Conservation (phyloP, 2,113 vertebrate genomes). For the Rana temporaria region DNA sequence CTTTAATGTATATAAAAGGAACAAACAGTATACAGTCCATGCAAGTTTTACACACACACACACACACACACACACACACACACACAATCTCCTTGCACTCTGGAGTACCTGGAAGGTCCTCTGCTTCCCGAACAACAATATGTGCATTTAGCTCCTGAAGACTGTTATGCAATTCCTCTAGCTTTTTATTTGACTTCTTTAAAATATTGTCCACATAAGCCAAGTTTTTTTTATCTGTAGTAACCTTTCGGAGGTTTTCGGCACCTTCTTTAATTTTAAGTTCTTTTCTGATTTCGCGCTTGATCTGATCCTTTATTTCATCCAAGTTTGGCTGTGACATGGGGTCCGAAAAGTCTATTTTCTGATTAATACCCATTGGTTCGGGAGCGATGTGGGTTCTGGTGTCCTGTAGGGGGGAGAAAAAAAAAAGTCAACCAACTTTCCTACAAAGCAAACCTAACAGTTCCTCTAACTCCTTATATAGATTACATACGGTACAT, state of each 20-base stretch:
- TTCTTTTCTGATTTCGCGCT: constrained; percentile 98
- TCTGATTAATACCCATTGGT: constrained; percentile 85
- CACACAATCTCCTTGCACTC: not conserved
- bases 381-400: constrained; percentile 86
- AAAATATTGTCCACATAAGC: constrained; percentile 98
- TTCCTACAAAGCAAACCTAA: not conserved
- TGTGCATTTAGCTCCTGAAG: constrained; percentile 97
- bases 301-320: constrained; percentile 96
- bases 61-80: no score
- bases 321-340: constrained; percentile 96
- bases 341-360: constrained; percentile 91
- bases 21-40: no score
- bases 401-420: constrained; percentile 78
- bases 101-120: constrained; percentile 88
- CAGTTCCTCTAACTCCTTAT: no score
- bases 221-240: constrained; percentile 98
- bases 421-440: not conserved
- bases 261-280: constrained; percentile 99
- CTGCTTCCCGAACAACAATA: constrained; percentile 95
- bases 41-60: no score
- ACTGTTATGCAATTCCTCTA: constrained; percentile 96
- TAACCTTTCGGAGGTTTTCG: constrained; percentile 95
- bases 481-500: no score
- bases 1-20: no score
- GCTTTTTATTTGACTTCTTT: constrained; percentile 97